phyloP scores from a whole-genome alignment of 2,797 vertebrate species.

The Artibeus jamaicensis region DNA sequence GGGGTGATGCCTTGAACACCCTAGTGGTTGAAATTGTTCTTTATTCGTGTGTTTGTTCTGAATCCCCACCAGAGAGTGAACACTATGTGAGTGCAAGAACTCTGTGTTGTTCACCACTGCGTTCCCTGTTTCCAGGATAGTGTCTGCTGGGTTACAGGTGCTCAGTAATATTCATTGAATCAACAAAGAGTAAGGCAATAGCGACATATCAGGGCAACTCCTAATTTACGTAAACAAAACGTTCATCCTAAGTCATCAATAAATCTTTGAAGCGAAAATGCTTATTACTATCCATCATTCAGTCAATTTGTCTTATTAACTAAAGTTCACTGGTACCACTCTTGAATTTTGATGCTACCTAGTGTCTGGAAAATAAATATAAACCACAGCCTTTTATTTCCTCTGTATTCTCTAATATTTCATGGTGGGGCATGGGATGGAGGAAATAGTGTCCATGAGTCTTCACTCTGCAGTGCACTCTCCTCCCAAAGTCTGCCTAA shows the following conservation, averaged over 20 bases:
- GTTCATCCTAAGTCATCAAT: background rate
- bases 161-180: background rate
- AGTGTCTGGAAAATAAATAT: background rate
- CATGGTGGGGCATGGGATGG: fast-evolving
- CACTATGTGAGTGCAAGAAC: background rate
- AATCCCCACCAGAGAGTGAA: background rate
- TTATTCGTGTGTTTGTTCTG: background rate
- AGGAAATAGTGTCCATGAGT: background rate
- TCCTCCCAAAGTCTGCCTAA: background rate
- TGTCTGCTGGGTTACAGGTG: background rate
- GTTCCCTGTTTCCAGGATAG: too few species aligned
- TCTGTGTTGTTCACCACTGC: background rate
- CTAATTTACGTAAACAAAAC: background rate
- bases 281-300: background rate
- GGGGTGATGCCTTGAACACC: too few species aligned
- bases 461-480: background rate
- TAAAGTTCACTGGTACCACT: background rate
- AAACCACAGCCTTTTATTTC: background rate
- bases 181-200: background rate
- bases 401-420: background rate
- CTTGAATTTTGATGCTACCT: background rate
- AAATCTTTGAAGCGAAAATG: background rate
- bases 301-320: background rate
- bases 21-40: background rate
- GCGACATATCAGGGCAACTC: background rate